Conservation (phyloP, 23 tunicate genomes). For the Clavelina lepadiformis region DNA sequence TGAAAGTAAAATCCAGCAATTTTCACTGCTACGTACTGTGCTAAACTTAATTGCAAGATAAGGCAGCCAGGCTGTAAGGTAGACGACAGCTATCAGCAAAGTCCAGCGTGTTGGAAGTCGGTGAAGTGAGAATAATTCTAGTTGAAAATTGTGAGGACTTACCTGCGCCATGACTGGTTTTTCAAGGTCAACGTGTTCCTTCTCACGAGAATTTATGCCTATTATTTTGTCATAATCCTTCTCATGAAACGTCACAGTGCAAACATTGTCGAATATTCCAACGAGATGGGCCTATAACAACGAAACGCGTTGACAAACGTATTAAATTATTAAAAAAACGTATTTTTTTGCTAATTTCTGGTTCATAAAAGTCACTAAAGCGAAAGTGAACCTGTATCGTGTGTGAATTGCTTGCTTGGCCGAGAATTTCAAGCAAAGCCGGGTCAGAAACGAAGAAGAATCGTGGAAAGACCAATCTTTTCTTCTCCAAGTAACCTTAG, state of each 20-base stretch:
- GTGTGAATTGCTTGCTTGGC: slow-evolving; percentile 98
- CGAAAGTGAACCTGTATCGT: slow-evolving; percentile 73
- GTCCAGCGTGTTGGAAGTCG: background rate
- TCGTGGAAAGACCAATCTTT: slow-evolving; percentile 89
- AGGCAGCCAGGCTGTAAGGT: background rate
- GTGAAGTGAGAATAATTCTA: background rate
- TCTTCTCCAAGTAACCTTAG: slow-evolving; percentile 84
- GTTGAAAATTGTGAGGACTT: background rate
- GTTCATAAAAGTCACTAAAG: background rate
- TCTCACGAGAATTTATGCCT: slow-evolving; percentile 80
- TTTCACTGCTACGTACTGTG: background rate
- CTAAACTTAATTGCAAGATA: background rate
- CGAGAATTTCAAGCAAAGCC: slow-evolving; percentile 89
- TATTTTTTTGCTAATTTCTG: background rate
- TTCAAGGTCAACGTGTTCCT: slow-evolving; percentile 87
- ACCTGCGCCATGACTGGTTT: slow-evolving; percentile 88
- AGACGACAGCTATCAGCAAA: too few species aligned
- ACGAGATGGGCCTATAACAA: slow-evolving; percentile 67
- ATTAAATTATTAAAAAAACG: background rate
- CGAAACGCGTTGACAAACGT: background rate
- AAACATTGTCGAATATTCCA: slow-evolving; percentile 87
- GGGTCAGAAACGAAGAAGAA: slow-evolving; percentile 99
- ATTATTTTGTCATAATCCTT: slow-evolving; percentile 84
- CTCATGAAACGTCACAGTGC: slow-evolving; percentile 70
- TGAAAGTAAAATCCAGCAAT: slow-evolving; percentile 10